Base-by-base conservation (phyloP, 2,888 invertebrate species). In the Ceramica pisi region DNA sequence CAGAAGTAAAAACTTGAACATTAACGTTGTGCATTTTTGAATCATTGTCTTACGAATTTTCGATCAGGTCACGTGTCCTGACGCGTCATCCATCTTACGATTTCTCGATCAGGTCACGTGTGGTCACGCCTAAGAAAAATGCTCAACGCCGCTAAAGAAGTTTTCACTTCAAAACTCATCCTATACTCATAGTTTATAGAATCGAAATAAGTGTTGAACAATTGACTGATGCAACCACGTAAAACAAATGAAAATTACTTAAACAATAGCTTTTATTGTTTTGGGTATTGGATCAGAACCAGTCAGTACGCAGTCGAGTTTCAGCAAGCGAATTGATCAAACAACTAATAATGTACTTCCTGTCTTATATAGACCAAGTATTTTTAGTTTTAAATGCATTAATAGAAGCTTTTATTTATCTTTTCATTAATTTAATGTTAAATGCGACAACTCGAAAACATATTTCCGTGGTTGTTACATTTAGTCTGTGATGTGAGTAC, bases 191-290 rank as follows among this genome's bases (percentile, higher is more conserved):
- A 31, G 60, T 38, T 53, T 26, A 60, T 51, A 50, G 12, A 46
- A 31, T n/a, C 59, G 51, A 38, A 38, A 8, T 0, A 9, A 21
- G 14, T 63, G 56, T 63, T 60, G 26, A 56, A 50, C 19, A 53
- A 55, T 31, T 65, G 21, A 21, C 46, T 53, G 26, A 71, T 41
- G 53, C 23, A 46, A 46, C 44, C 41, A 55, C 60, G 10, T 51
- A 63, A 63, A 71, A 60, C 79, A 71, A 62, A 59, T 55, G n/a
- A 67, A 14, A 50, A 12, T 56, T 48, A 61, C 16, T 67, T 51
- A 77, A 71, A 79, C 77, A 78, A 64, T 61, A 48, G 26, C 55
- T 44, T 53, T 67, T 61, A 67, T 73, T 78, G 77, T 78, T 78
- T 72, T 56, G 79, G 48, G 31, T 67, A 19, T 46, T 50, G 38